A percentile compares a stretch with the other conserved stretches of the same genome.
These are phyloP conservation scores for Calliopum simillimum DNA, from an alignment of 2,888 invertebrate species.

Conservation along the genomic window DNA sequence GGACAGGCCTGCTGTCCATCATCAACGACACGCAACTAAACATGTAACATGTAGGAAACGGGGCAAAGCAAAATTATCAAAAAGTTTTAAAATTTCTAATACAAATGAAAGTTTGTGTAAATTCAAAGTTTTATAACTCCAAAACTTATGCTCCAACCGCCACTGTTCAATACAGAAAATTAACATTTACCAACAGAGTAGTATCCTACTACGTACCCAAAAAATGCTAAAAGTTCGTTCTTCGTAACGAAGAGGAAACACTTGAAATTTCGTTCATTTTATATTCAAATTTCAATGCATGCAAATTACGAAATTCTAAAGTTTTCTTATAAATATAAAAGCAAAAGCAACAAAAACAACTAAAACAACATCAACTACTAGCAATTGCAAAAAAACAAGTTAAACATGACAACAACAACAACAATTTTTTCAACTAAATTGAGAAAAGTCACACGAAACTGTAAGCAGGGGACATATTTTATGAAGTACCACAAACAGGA, in stretches of 20 bases:
- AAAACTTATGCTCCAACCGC: too few relatives aligned
- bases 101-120: too few relatives aligned
- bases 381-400: background rate
- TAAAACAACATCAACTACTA: conserved; percentile 4
- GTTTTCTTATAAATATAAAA: conserved; percentile 60
- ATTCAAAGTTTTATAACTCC: too few relatives aligned
- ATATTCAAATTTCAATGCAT: conserved; percentile 50
- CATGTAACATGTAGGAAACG: too few relatives aligned
- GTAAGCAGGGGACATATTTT: conserved; percentile 18
- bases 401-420: conserved; percentile 9
- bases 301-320: conserved; percentile 55
- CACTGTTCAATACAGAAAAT: background rate
- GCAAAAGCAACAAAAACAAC: conserved; percentile 4
- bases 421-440: background rate
- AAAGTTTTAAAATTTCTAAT: too few relatives aligned
- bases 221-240: background rate
- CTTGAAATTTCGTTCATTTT: conserved; percentile 51
- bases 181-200: background rate
- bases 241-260: conserved; percentile 65
- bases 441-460: conserved; percentile 15
- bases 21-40: too few relatives aligned
- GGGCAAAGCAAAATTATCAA: too few relatives aligned
- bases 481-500: background rate
- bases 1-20: too few relatives aligned
- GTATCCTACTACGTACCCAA: background rate